Percentiles rank a stretch among this genome's conserved stretches.
These are phyloP conservation scores for Machimus atricapillus DNA, from an alignment of 2,888 invertebrate genomes.

Conservation along the genomic window DNA sequence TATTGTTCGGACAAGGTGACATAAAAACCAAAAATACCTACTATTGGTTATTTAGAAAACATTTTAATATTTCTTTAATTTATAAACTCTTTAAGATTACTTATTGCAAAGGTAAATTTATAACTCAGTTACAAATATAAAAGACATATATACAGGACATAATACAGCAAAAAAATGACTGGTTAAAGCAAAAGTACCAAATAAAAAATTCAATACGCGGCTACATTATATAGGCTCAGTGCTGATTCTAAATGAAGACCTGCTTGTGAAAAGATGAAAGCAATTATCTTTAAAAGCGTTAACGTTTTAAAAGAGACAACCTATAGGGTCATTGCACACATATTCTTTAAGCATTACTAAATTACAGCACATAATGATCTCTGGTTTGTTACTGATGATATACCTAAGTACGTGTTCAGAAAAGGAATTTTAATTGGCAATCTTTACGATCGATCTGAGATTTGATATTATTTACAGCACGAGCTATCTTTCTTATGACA, in stretches of 20 bases:
- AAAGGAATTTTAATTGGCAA: background rate
- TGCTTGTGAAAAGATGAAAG: background rate
- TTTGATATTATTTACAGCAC: background rate
- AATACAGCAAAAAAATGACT: background rate
- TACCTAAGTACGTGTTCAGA: background rate
- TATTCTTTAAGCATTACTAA: background rate
- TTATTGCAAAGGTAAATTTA: too few relatives aligned
- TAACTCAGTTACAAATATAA: too few relatives aligned
- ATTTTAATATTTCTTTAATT: too few relatives aligned
- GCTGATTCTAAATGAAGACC: background rate
- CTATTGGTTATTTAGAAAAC: too few relatives aligned
- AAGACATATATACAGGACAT: background rate
- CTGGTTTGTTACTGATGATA: background rate
- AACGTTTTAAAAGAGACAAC: background rate
- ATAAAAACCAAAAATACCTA: too few relatives aligned
- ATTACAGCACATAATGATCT: background rate
- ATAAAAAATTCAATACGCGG: background rate
- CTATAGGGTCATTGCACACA: background rate
- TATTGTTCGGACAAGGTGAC: too few relatives aligned
- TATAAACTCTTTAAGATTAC: too few relatives aligned
- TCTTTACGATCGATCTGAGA: background rate
- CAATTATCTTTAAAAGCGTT: background rate
- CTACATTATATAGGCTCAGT: background rate
- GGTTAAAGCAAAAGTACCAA: too few relatives aligned
- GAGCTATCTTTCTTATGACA: background rate